These are phyloP conservation scores for Julus scanicus DNA, from an alignment of 2,888 invertebrate genomes.

Conservation along the genomic window DNA sequence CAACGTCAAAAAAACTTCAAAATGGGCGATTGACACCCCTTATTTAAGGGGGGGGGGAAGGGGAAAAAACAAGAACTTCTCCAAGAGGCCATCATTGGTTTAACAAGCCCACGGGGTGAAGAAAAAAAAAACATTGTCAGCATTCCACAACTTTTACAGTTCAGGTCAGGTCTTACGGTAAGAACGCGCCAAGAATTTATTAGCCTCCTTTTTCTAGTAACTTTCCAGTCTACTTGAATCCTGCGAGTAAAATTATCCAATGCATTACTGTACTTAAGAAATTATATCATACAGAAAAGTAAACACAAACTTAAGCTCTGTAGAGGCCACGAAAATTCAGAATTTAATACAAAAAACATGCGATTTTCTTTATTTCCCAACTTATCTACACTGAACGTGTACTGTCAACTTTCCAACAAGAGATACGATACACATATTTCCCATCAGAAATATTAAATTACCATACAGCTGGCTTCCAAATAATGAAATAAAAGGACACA, in stretches of 20 bases:
- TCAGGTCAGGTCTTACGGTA: conserved; percentile 15
- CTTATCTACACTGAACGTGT: too few species aligned
- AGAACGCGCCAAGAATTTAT: background rate
- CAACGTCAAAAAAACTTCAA: background rate
- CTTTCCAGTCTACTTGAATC: background rate
- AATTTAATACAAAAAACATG: too few species aligned
- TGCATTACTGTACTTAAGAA: background rate
- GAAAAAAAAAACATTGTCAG: background rate
- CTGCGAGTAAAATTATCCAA: background rate
- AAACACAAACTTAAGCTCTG: too few species aligned
- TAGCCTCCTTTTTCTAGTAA: background rate
- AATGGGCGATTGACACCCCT: background rate
- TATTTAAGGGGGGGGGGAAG: background rate
- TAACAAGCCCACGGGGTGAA: background rate
- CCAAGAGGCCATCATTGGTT: conserved; percentile 17
- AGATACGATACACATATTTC: too few species aligned
- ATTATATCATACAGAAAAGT: too few species aligned
- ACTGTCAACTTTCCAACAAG: too few species aligned
- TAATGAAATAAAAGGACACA: too few species aligned
- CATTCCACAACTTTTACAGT: conserved; percentile 39
- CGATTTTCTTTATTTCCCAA: too few species aligned
- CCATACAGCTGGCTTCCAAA: too few species aligned
- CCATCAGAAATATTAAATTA: too few species aligned
- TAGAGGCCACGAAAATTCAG: too few species aligned
- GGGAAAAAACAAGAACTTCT: background rate